Evolutionary conservation across 2,113 vertebrate genomes (phyloP).

Genomic region (Urocolius indicus): DNA sequence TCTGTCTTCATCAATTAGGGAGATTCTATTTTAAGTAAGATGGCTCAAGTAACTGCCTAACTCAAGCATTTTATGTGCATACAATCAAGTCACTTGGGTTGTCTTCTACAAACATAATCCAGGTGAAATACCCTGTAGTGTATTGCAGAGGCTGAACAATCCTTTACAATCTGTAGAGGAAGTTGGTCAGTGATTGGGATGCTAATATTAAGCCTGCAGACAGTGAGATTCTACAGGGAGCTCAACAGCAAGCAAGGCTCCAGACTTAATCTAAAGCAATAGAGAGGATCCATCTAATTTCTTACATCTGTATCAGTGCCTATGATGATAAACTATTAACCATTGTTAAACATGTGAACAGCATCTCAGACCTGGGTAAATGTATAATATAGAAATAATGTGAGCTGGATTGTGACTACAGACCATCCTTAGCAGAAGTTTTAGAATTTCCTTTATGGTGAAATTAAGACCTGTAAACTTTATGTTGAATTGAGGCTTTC

Average conservation of each 20-base stretch:
- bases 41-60: neutral
- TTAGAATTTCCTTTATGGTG: neutral
- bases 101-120: neutral
- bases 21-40: neutral
- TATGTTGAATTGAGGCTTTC: neutral
- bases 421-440: neutral
- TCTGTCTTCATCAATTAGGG: neutral
- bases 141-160: neutral
- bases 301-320: neutral
- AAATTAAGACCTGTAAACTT: neutral
- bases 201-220: neutral
- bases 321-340: neutral
- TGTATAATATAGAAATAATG: neutral
- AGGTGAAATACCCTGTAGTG: neutral
- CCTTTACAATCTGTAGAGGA: neutral
- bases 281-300: neutral
- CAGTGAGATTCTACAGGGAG: rapidly evolving
- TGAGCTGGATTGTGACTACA: neutral
- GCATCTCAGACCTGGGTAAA: neutral
- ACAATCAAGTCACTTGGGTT: neutral
- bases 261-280: neutral
- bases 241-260: neutral
- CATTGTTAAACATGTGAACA: neutral
- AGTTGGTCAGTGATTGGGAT: neutral
- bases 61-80: neutral